These are phyloP conservation scores for Zaprionus davidi DNA, from an alignment of 1,140 invertebrate species.

Conservation along the genomic window DNA sequence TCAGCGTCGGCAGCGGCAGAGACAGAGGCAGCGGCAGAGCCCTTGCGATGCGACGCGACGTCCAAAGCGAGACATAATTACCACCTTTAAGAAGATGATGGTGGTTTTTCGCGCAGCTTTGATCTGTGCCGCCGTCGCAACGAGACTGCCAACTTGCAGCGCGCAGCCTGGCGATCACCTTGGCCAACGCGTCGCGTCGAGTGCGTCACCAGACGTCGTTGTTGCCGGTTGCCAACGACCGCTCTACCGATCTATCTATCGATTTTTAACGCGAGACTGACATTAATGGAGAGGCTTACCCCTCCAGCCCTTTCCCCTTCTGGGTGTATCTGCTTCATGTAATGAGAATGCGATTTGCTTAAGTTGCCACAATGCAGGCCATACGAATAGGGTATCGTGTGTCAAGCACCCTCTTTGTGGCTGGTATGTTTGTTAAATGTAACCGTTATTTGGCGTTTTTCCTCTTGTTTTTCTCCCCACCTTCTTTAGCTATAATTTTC, in stretches of 20 bases:
- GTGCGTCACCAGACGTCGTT: constrained; percentile 33
- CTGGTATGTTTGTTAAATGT: constrained; percentile 24
- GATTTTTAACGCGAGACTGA: constrained; percentile 83
- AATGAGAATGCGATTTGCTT: constrained; percentile 68
- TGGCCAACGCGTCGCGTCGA: not conserved
- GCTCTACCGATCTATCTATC: constrained; percentile 81
- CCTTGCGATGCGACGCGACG: constrained; percentile 12
- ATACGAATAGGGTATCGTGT: constrained; percentile 49
- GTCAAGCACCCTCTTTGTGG: constrained; percentile 7
- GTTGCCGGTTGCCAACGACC: constrained; percentile 58
- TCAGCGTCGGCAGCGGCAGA: not conserved
- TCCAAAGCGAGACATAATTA: constrained; percentile 76
- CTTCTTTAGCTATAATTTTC: constrained; percentile 23
- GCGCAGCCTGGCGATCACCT: constrained; percentile 17
- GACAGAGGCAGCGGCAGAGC: not conserved
- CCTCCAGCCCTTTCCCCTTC: not conserved
- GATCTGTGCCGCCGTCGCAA: constrained; percentile 66
- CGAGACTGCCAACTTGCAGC: constrained; percentile 14
- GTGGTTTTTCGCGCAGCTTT: constrained; percentile 83
- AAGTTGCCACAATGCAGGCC: constrained; percentile 49
- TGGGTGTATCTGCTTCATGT: constrained; percentile 13
- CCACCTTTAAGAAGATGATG: constrained; percentile 83
- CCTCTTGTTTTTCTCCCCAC: not conserved
- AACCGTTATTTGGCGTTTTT: constrained; percentile 16
- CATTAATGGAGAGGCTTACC: constrained; percentile 64